Evolutionary conservation across 92 coral and sea anemone genomes (phyloP).

Genomic region (Porites lobata): DNA sequence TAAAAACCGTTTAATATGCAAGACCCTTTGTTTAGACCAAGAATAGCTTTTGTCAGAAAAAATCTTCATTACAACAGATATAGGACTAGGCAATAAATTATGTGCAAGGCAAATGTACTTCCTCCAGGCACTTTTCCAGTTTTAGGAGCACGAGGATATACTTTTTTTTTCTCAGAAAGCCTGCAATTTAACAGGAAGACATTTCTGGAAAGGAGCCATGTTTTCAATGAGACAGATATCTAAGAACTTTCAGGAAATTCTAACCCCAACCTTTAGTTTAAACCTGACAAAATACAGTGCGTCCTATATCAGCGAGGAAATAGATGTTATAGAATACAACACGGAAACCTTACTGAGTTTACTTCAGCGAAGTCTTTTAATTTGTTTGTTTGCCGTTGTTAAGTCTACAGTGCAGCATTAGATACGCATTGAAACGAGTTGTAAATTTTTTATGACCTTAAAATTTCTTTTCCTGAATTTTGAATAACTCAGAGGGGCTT

Average conservation of each 20-base stretch:
- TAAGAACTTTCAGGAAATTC: background rate
- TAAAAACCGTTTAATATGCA: background rate
- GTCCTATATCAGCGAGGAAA: background rate
- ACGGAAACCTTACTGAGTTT: background rate
- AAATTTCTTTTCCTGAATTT: slow-evolving; percentile 3
- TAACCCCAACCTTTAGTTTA: too few species aligned
- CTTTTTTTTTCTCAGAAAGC: too few species aligned
- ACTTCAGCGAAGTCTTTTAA: background rate
- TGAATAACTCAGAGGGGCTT: slow-evolving; percentile 18
- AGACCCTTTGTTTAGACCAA: slow-evolving; percentile 3
- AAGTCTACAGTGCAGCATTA: background rate
- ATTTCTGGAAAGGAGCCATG: slow-evolving; percentile 5
- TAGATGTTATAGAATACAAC: too few species aligned
- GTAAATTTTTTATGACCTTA: slow-evolving; percentile 44
- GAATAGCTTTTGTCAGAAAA: background rate
- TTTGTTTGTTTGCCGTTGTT: background rate
- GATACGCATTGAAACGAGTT: background rate
- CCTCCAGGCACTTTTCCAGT: background rate
- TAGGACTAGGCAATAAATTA: background rate
- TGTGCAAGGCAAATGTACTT: slow-evolving; percentile 2
- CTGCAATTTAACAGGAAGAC: background rate
- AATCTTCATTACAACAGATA: background rate
- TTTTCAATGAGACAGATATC: background rate
- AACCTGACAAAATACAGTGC: background rate
- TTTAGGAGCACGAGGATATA: too few species aligned